Conservation (phyloP, 2,113 vertebrate species). For the Tragulus kanchil region DNA sequence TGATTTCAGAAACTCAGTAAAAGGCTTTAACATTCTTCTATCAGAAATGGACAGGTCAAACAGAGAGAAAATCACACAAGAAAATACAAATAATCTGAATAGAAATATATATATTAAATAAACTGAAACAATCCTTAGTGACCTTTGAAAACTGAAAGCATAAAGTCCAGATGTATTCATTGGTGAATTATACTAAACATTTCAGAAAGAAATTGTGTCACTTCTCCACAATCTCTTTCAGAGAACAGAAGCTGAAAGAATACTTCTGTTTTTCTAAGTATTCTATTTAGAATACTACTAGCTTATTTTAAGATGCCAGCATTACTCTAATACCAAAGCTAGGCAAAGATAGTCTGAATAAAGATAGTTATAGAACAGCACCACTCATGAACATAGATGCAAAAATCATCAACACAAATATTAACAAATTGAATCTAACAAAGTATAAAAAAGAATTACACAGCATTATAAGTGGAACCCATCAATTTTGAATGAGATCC, state of each 20-base stretch:
- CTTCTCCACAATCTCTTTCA: neutral
- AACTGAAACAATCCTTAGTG: neutral
- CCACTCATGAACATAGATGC: neutral
- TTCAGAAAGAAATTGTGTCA: neutral
- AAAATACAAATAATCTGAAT: neutral
- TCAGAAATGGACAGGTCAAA: neutral
- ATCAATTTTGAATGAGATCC: no score
- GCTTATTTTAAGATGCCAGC: neutral
- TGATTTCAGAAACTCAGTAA: neutral
- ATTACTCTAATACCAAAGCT: neutral
- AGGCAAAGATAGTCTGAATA: neutral
- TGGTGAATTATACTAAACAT: neutral
- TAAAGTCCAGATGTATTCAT: neutral
- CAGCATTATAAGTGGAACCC: neutral
- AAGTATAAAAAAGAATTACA: neutral
- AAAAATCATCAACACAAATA: neutral
- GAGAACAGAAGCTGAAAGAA: neutral
- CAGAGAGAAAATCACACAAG: neutral
- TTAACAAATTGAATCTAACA: neutral
- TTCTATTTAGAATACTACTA: no score
- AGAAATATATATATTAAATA: neutral
- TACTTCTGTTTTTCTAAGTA: neutral
- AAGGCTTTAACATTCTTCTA: neutral
- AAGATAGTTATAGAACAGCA: neutral
- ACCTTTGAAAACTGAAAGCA: neutral